These are phyloP conservation scores for Tineola bisselliella DNA, from an alignment of 2,888 invertebrate species.

Conservation along the genomic window DNA sequence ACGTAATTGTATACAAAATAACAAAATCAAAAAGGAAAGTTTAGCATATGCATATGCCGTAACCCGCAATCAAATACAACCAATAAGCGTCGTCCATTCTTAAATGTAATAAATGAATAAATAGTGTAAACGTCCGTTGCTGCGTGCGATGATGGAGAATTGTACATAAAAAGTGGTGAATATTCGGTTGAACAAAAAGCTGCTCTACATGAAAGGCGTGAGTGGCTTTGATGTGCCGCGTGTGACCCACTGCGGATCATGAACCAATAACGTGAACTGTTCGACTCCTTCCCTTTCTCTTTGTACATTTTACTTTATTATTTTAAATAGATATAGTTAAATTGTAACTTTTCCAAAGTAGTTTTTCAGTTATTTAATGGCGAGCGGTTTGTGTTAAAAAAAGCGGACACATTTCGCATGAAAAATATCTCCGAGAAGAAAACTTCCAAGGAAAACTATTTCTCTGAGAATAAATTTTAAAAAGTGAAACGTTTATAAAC, in stretches of 20 bases:
- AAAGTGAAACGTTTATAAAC: constrained; percentile 5
- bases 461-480: not conserved
- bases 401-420: constrained; percentile 4
- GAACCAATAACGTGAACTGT: not conserved
- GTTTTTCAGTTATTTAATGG: not conserved
- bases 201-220: not conserved
- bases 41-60: no score
- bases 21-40: no score
- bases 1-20: not conserved
- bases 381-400: not conserved
- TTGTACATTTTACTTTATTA: not conserved
- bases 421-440: not conserved
- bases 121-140: no score
- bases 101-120: no score
- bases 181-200: no score
- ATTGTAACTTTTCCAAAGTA: no score
- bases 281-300: not conserved
- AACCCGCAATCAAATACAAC: no score
- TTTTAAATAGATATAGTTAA: no score
- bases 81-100: no score
- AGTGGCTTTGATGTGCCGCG: not conserved
- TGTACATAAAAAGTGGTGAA: no score
- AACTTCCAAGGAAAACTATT: not conserved
- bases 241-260: not conserved
- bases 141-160: no score